phyloP scores from a whole-genome alignment of 2,888 invertebrate species.

The Amblyjoppa proteus region DNA sequence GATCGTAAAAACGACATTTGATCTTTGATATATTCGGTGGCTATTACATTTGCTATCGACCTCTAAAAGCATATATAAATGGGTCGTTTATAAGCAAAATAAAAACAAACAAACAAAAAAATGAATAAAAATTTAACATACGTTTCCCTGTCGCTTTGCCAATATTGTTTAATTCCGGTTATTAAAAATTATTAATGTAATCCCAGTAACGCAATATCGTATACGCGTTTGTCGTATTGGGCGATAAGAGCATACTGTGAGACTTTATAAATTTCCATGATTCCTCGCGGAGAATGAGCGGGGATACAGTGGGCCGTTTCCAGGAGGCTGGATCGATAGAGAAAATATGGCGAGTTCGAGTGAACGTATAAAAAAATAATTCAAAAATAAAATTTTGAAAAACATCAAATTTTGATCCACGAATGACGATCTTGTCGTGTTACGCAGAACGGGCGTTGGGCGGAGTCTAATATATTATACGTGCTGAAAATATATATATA shows the following conservation, averaged over 20 bases:
- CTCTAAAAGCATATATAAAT: constrained; percentile 38
- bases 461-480: constrained; percentile 40
- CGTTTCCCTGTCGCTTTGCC: constrained; percentile 6
- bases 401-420: constrained; percentile 11
- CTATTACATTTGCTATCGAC: constrained; percentile 53
- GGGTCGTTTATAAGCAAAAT: constrained; percentile 19
- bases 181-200: neutral
- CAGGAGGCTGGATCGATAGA: constrained; percentile 67
- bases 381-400: neutral
- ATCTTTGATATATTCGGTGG: constrained; percentile 49
- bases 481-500: constrained; percentile 33
- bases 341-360: constrained; percentile 34
- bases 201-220: neutral
- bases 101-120: constrained; percentile 14
- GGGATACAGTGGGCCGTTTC: constrained; percentile 30
- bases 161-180: constrained; percentile 1
- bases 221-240: constrained; percentile 7
- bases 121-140: constrained; percentile 2
- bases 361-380: constrained; percentile 35
- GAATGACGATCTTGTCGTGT: constrained; percentile 44
- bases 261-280: constrained; percentile 23
- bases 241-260: constrained; percentile 5
- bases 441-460: constrained; percentile 66
- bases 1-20: constrained; percentile 20
- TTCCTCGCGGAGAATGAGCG: constrained; percentile 39